Evolutionary conservation across 1,140 invertebrate genomes (phyloP).

Genomic region (Drosophila mayri): DNA sequence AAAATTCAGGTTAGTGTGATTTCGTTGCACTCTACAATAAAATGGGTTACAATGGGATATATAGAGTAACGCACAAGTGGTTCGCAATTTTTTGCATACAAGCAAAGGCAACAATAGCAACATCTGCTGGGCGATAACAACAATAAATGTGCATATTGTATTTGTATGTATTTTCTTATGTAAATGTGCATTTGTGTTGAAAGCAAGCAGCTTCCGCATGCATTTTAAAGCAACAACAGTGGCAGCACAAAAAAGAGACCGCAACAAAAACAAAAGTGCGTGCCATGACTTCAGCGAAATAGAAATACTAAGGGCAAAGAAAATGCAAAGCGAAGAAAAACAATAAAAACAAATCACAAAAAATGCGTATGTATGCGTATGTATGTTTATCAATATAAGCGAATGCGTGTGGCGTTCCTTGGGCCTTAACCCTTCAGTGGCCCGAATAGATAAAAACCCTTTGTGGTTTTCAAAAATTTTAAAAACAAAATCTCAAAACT

Average conservation of each 20-base stretch:
- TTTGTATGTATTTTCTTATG: constrained; percentile 18
- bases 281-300: constrained; percentile 51
- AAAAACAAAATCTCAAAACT: neutral
- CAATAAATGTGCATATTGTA: constrained; percentile 28
- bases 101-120: constrained; percentile 50
- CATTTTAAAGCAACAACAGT: constrained; percentile 62
- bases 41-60: constrained; percentile 67
- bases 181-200: constrained; percentile 49
- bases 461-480: constrained; percentile 12
- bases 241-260: constrained; percentile 13
- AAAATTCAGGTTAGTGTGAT: constrained; percentile 81
- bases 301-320: constrained; percentile 29
- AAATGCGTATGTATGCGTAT: constrained; percentile 4
- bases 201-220: constrained; percentile 69
- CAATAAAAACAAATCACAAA: constrained; percentile 27
- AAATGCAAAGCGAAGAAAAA: neutral
- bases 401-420: constrained; percentile 3
- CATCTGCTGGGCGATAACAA: constrained; percentile 71
- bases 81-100: constrained; percentile 43
- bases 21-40: constrained; percentile 64
- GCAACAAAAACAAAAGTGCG: constrained; percentile 20
- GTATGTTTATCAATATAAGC: constrained; percentile 14
- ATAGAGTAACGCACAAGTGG: constrained; percentile 62
- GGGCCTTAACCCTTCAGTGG: constrained; percentile 37
- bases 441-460: constrained; percentile 23